Evolutionary conservation across 1,140 invertebrate species (phyloP).

Genomic region (Goniozus legneri): DNA sequence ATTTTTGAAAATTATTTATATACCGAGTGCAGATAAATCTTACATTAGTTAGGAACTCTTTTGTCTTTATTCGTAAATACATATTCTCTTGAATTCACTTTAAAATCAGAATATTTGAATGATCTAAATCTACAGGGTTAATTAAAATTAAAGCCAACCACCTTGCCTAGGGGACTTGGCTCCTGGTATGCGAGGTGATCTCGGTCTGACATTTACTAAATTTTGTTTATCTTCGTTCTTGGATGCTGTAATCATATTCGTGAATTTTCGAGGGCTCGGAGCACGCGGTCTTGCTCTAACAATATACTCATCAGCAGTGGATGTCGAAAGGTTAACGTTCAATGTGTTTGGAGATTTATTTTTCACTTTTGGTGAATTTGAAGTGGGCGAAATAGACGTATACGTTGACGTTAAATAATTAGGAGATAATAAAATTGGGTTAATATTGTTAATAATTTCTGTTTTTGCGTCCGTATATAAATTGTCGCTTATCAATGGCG

Average conservation of each 20-base stretch:
- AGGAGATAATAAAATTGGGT: background rate
- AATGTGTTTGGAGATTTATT: conserved; percentile 9
- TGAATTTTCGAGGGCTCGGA: conserved; percentile 22
- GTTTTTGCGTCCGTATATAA: too few relatives aligned
- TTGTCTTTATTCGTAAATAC: too few relatives aligned
- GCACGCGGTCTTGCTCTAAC: conserved; percentile 23
- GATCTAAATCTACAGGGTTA: background rate
- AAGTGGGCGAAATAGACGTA: background rate
- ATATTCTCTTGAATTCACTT: too few relatives aligned
- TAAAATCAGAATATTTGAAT: too few relatives aligned
- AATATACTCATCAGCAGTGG: background rate
- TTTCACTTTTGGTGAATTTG: background rate
- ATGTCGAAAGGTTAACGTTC: too few relatives aligned
- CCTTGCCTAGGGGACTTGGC: conserved; percentile 21
- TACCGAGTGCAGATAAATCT: too few relatives aligned
- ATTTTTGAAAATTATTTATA: too few relatives aligned
- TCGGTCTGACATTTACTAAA: conserved; percentile 20
- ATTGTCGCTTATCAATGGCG: too few relatives aligned
- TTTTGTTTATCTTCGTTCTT: conserved; percentile 17
- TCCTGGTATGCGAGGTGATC: conserved; percentile 17
- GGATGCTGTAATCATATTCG: conserved; percentile 1
- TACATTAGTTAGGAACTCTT: too few relatives aligned
- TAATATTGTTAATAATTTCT: too few relatives aligned
- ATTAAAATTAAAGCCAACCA: conserved; percentile 24
- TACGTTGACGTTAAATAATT: too few relatives aligned